These are phyloP conservation scores for Nephrocerus scutellatus DNA, from an alignment of 2,888 invertebrate species.

Conservation along the genomic window DNA sequence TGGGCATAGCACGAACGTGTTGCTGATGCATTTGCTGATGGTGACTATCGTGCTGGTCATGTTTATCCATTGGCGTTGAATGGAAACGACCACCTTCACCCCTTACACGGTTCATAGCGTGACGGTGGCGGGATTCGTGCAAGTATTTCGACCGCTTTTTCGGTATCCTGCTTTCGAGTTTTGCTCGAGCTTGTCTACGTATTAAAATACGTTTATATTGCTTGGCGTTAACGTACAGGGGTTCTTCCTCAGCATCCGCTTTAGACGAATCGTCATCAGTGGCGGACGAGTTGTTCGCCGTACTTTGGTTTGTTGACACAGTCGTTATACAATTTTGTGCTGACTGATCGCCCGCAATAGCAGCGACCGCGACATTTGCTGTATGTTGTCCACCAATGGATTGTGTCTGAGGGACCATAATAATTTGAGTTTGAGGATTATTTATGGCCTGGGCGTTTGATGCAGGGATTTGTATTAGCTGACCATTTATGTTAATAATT, in stretches of 20 bases:
- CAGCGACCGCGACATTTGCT: background rate
- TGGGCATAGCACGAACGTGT: constrained; percentile 14
- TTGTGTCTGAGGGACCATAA: constrained; percentile 36
- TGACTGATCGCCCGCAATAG: constrained; percentile 3
- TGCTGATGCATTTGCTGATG: too few species aligned
- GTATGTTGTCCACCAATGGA: background rate
- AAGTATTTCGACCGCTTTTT: constrained; percentile 96
- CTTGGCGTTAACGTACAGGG: constrained; percentile 95
- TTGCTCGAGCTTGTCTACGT: constrained; percentile 87
- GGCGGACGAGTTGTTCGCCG: constrained; percentile 29
- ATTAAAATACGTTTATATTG: constrained; percentile 96
- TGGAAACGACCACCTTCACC: constrained; percentile 96
- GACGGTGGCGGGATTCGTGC: constrained; percentile 94
- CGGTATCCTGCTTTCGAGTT: constrained; percentile 92
- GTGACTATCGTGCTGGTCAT: constrained; percentile 29
- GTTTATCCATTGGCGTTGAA: constrained; percentile 53
- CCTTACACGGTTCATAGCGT: constrained; percentile 94
- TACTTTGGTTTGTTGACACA: constrained; percentile 2
- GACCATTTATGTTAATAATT: constrained; percentile 51
- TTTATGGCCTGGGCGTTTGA: constrained; percentile 29
- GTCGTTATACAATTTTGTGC: constrained; percentile 3
- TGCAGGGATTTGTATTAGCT: constrained; percentile 44
- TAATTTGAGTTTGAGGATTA: constrained; percentile 35
- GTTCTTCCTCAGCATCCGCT: constrained; percentile 71
- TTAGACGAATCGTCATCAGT: constrained; percentile 35